Evolutionary conservation across 2,797 vertebrate genomes (phyloP), one percentile per base, ranked within the genome.

Genomic region (Bradypodion pumilum): DNA sequence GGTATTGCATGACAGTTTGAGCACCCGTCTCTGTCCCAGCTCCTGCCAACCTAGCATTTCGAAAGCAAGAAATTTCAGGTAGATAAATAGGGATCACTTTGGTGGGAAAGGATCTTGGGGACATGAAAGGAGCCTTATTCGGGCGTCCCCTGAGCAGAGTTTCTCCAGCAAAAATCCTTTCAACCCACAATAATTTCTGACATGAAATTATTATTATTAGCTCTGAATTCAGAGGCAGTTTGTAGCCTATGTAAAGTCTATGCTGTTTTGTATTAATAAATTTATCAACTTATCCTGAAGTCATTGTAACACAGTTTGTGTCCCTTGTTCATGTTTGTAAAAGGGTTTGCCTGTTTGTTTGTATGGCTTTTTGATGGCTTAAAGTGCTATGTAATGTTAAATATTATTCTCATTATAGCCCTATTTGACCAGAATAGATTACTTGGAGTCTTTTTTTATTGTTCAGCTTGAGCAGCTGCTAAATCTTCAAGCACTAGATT

Each of bases 401-500:
- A 37, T 81, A 80, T 89, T 90, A 91, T 89, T 85, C 80, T 85
- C 87, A 70, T 90, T 91, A 91, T 88, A 56, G 62, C 83, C 72
- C 85, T 89, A 60, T 88, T 92, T 91, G 86, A 75, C 52, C 86
- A 90, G 86, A 88, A 91, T 89, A 77, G 86, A 85, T 77, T 86
- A 91, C 91, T 83, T 52, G 56, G 87, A 88, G 86, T 83, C 89
- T 80, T 86, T n/a, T n/a, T 90, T 86, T 92, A 91, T 90, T 70
- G 15, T 60, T 85, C 77, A 46, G 69, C 79, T 83, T 2, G 70
- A 81, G 89, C 63, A 74, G 86, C 78, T 87, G 86, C 72, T 86
- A 90, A 87, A 88, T 70, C 63, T 80, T 80, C 84, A 83, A 89
- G 0, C 88, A 85, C 75, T 94, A 89, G 89, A 91, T 94, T 93